Conservation (phyloP, 2,888 invertebrate species). For the Nudaria mundana region DNA sequence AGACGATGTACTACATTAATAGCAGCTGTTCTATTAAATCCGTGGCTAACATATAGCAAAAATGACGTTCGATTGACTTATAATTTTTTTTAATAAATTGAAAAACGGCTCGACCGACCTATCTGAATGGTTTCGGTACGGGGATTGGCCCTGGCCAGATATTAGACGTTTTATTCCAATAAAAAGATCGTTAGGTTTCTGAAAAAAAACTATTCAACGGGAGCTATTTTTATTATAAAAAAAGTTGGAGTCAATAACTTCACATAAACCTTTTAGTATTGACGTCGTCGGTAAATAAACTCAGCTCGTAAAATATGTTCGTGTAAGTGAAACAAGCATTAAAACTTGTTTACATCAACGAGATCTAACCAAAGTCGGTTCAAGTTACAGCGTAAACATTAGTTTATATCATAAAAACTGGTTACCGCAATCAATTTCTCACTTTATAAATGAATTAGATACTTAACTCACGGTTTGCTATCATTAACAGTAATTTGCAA, state of each 20-base stretch:
- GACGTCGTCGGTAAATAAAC: slow-evolving; percentile 7
- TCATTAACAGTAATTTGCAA: not conserved
- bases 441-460: not conserved
- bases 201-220: too few species aligned
- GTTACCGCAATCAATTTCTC: slow-evolving; percentile 2
- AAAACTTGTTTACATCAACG: slow-evolving; percentile 20
- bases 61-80: too few species aligned
- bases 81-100: too few species aligned
- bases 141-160: too few species aligned
- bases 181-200: too few species aligned
- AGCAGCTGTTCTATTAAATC: too few species aligned
- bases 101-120: too few species aligned
- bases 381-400: slow-evolving; percentile 21
- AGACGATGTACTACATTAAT: too few species aligned
- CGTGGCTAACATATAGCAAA: too few species aligned
- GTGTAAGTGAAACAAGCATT: slow-evolving; percentile 11
- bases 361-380: slow-evolving; percentile 13
- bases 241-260: not conserved
- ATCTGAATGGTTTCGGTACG: too few species aligned
- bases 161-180: too few species aligned
- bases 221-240: too few species aligned
- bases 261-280: slow-evolving; percentile 7
- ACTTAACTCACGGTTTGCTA: not conserved
- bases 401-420: slow-evolving; percentile 6
- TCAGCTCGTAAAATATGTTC: slow-evolving; percentile 9